Percentiles rank a stretch among this genome's conserved stretches.
Evolutionary conservation across 2,888 invertebrate genomes (phyloP).

Genomic region (Lithophane socia): DNA sequence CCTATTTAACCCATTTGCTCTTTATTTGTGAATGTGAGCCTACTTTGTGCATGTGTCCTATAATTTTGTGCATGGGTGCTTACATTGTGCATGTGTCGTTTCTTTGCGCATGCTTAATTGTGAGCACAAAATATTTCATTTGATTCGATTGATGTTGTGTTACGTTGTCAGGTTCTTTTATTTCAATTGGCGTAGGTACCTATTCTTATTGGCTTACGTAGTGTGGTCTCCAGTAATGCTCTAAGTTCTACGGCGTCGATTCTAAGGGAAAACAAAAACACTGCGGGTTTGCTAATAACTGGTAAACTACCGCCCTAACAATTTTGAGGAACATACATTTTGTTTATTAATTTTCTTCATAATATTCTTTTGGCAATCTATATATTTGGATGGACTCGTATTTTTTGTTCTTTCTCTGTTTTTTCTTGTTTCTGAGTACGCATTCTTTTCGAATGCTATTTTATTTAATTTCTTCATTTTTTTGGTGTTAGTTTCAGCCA

Average conservation of each 20-base stretch:
- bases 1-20: background rate
- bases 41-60: background rate
- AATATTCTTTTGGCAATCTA: conserved; percentile 69
- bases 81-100: background rate
- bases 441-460: background rate
- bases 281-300: conserved; percentile 53
- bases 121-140: background rate
- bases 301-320: conserved; percentile 37
- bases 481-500: conserved; percentile 13
- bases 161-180: background rate
- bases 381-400: conserved; percentile 78
- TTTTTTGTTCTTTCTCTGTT: conserved; percentile 63
- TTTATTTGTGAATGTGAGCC: background rate
- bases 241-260: conserved; percentile 67
- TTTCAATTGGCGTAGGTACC: background rate
- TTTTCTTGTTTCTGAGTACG: conserved; percentile 6
- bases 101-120: too few species aligned
- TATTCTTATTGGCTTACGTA: background rate
- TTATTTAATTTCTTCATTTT: background rate
- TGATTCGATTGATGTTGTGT: too few species aligned
- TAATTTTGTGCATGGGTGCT: background rate
- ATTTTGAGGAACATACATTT: conserved; percentile 61
- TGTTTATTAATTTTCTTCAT: conserved; percentile 31
- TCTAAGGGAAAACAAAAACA: conserved; percentile 54
- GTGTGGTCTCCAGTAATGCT: conserved; percentile 58